Evolutionary conservation across 2,888 invertebrate genomes (phyloP), one percentile per base, ranked within the genome.

Genomic region (Cheilosia vulpina): DNA sequence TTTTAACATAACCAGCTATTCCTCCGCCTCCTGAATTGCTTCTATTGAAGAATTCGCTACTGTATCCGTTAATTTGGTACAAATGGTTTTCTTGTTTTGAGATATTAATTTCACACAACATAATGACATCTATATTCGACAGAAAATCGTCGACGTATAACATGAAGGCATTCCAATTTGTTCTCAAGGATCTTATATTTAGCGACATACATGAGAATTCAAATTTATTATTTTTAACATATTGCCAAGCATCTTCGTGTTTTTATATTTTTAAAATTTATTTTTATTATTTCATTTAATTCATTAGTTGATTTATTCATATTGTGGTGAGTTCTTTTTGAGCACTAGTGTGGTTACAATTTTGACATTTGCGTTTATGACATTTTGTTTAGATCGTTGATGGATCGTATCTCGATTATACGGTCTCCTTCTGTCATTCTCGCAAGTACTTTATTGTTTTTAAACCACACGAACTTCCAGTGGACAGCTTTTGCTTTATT

Each of bases 201-300:
- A 13, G 19, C 15, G 47, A 6, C 47, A 47, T 47, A 47, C 47
- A 47, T 47, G 47, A 47, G 19, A 47, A 47, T 47, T 47, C 17
- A 17, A 19, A 11, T 47, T 47, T 47, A 47, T 47, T 47, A 47
- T n/a, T 47, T 47, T 47, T 47, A 47, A 47, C 17, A 19, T 2
- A 47, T n/a, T 47, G n/a, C n/a, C n/a, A n/a, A n/a, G 47, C 47
- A 47, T 47, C 47, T 47, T 47, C 47, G 47, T 47, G 47, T 7
- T 47, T 47, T n/a, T 47, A 47, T n/a, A 45, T 47, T 47, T 47
- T 47, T 47, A 7, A 47, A 47, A 47, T 47, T 47, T 27, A 27
- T 27, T 6, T 27, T 27, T 27, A 27, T n/a, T 47, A 47, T n/a
- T n/a, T 47, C 19, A 47, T 19, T 47, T 47, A 47, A 47, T 47